Evolutionary conservation across 2,797 vertebrate species (phyloP).

Genomic region (Clarias fuscus): DNA sequence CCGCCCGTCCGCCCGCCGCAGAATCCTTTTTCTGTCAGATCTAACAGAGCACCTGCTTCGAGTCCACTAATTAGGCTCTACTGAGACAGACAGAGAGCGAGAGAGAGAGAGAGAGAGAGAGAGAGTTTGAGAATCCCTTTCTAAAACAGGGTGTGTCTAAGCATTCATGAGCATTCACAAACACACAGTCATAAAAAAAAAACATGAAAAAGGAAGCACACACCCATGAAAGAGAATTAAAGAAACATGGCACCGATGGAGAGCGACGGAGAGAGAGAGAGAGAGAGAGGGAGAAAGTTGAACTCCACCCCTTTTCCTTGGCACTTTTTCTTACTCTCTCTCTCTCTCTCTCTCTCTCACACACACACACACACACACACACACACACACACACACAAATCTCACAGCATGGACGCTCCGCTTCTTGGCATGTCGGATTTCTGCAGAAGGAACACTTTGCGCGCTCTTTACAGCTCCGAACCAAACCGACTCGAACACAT

Average conservation of each 20-base stretch:
- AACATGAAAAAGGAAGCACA: conserved; percentile 66
- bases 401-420: not conserved
- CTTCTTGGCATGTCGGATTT: conserved; percentile 6
- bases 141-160: conserved; percentile 71
- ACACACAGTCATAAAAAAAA: conserved; percentile 43
- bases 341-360: too few relatives aligned
- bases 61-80: conserved; percentile 42
- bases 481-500: not conserved
- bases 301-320: conserved; percentile 50
- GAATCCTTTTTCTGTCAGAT: conserved; percentile 22
- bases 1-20: not conserved
- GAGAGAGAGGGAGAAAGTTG: conserved; percentile 27
- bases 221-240: conserved; percentile 66
- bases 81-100: conserved; percentile 24
- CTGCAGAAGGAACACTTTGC: conserved; percentile 9
- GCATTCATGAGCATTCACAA: conserved; percentile 47
- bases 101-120: conserved; percentile 29
- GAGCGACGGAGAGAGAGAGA: not conserved
- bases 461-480: not conserved
- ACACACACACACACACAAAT: conserved; percentile 8
- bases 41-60: conserved; percentile 40
- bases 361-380: not conserved
- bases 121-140: conserved; percentile 54
- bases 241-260: conserved; percentile 48
- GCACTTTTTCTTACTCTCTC: conserved; percentile 34